These are phyloP conservation scores for Pilophorus perplexus DNA, from an alignment of 2,888 invertebrate genomes.

Conservation along the genomic window DNA sequence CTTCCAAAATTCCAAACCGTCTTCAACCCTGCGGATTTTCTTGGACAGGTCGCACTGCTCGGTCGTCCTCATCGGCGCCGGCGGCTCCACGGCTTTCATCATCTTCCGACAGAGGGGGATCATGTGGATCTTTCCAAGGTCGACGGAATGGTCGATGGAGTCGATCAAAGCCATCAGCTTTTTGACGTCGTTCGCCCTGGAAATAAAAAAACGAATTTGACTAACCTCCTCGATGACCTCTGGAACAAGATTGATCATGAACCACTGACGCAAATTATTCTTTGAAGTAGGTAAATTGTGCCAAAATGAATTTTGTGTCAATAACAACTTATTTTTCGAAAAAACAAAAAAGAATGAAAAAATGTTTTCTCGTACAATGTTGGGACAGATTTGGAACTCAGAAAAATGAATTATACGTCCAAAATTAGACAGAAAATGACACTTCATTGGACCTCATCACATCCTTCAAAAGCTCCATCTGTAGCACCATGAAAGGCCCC, in stretches of 20 bases:
- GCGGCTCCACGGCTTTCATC: conserved; percentile 41
- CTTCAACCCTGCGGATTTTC: conserved; percentile 37
- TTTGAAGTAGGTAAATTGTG: too few species aligned
- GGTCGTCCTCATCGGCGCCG: conserved; percentile 44
- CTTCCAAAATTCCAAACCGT: conserved; percentile 38
- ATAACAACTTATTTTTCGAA: too few species aligned
- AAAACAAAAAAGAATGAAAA: too few species aligned
- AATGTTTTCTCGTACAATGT: too few species aligned
- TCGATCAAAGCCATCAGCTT: conserved; percentile 24
- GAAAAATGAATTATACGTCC: too few species aligned
- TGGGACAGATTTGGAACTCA: too few species aligned
- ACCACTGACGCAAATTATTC: too few species aligned
- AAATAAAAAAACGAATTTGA: conserved; percentile 1
- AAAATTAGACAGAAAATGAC: too few species aligned
- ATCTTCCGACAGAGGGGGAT: conserved; percentile 45
- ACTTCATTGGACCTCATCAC: too few species aligned
- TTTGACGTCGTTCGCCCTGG: conserved; percentile 10
- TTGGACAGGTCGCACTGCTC: conserved; percentile 43
- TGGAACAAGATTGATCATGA: not conserved
- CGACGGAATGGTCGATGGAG: conserved; percentile 32
- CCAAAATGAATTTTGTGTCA: too few species aligned
- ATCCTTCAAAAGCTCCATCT: too few species aligned
- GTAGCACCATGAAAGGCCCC: too few species aligned
- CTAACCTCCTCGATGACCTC: not conserved
- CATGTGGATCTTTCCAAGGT: conserved; percentile 39